phyloP scores from a whole-genome alignment of 2,113 vertebrate genomes.

The Corynorhinus townsendii region DNA sequence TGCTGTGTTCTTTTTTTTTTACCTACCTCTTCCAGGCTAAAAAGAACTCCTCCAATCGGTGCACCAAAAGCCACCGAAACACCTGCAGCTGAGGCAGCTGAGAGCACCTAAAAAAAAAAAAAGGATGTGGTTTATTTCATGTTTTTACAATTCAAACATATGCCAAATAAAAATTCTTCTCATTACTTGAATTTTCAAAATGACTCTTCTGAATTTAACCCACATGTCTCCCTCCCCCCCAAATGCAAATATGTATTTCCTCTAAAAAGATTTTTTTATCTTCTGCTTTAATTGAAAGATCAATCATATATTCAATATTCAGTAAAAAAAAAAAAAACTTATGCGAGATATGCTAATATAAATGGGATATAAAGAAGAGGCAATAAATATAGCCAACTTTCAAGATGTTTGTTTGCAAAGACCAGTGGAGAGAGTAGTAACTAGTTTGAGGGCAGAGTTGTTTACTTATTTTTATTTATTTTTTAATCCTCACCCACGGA shows the following conservation, averaged over 20 bases:
- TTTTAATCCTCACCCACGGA: too few species aligned
- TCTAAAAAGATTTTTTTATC: background rate
- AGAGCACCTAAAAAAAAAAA: constrained; percentile 87
- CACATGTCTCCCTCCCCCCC: background rate
- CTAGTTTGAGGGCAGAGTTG: background rate
- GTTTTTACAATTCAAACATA: background rate
- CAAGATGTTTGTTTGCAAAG: background rate
- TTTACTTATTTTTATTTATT: background rate
- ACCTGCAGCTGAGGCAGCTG: constrained; percentile 96
- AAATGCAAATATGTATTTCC: constrained; percentile 14
- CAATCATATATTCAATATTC: background rate
- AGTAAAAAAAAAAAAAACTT: background rate
- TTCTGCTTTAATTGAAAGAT: constrained; percentile 29
- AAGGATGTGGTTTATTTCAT: background rate
- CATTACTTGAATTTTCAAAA: background rate
- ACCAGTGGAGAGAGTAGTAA: background rate
- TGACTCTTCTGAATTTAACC: background rate
- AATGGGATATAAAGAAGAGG: background rate
- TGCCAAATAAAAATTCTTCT: background rate
- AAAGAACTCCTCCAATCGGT: constrained; percentile 98
- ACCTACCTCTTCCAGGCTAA: constrained; percentile 96
- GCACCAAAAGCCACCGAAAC: constrained; percentile 98
- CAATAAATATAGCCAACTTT: background rate
- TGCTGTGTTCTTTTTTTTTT: background rate
- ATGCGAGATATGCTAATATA: background rate